These are phyloP conservation scores for Gymnarchus niloticus DNA, from an alignment of 2,113 vertebrate species.

Conservation along the genomic window DNA sequence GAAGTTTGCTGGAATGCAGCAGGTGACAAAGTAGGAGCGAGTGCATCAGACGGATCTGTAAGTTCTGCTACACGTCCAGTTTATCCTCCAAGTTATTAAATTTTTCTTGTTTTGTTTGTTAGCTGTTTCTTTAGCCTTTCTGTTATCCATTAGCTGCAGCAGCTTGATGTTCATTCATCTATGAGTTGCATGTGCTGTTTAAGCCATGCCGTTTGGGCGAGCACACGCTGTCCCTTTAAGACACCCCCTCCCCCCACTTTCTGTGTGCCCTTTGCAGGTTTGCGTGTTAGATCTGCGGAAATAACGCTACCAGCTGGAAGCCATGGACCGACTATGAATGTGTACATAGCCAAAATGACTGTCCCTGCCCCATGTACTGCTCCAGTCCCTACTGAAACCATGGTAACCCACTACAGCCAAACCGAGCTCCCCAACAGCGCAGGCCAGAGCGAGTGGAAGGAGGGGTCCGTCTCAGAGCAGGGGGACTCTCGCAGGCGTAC, in stretches of 20 bases:
- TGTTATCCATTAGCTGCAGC: not conserved
- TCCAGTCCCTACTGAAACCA: conserved; percentile 84
- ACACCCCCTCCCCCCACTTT: not conserved
- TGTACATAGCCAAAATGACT: conserved; percentile 99
- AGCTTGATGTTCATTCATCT: too few relatives aligned
- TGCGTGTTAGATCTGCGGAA: conserved; percentile 98
- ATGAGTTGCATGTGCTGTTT: too few relatives aligned
- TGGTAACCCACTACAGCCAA: conserved; percentile 79
- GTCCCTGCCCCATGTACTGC: conserved; percentile 89
- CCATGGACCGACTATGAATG: conserved; percentile 99
- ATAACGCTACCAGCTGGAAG: conserved; percentile 88
- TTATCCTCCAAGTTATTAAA: not conserved
- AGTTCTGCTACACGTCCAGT: conserved; percentile 52
- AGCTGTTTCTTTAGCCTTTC: not conserved
- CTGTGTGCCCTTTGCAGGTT: conserved; percentile 69
- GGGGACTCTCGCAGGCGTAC: conserved; percentile 49
- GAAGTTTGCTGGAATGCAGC: conserved; percentile 99
- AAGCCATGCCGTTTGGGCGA: too few relatives aligned
- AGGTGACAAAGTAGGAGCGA: conserved; percentile 98
- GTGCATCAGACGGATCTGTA: conserved; percentile 98
- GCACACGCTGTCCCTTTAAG: not conserved
- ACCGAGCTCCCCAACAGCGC: conserved; percentile 52
- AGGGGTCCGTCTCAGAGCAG: not conserved
- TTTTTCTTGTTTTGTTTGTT: not conserved
- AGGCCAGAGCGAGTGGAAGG: not conserved